A percentile compares a stretch with the other conserved stretches of the same genome.
These are phyloP conservation scores for Tiaroga cobitis DNA, from an alignment of 2,797 vertebrate species.

Conservation along the genomic window DNA sequence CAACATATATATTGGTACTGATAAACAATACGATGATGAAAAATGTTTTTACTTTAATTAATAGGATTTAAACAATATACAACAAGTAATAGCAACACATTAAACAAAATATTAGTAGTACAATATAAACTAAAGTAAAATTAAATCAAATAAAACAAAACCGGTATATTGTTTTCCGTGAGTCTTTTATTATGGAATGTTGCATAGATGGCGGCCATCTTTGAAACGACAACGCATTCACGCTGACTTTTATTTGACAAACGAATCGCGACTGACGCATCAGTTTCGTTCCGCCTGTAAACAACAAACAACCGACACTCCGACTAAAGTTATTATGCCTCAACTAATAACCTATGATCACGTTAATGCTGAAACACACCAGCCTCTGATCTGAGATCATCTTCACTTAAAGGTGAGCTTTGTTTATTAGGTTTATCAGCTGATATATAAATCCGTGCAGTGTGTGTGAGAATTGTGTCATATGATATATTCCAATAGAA, in stretches of 20 bases:
- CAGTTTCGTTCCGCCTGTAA: conserved; percentile 49
- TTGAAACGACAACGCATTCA: background rate
- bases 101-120: background rate
- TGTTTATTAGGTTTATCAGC: conserved; percentile 21
- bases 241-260: conserved; percentile 29
- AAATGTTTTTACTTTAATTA: background rate
- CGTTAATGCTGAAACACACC: background rate
- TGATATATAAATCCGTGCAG: background rate
- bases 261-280: conserved; percentile 25
- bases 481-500: background rate
- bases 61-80: background rate
- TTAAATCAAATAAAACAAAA: background rate
- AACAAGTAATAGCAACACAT: background rate
- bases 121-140: background rate
- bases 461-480: background rate
- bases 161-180: background rate
- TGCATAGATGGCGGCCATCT: background rate
- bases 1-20: background rate
- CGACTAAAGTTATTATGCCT: conserved; percentile 36
- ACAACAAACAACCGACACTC: conserved; percentile 1
- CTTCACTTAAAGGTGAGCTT: conserved; percentile 17
- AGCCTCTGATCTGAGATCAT: conserved; percentile 39
- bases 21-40: background rate
- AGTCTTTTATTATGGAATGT: conserved; percentile 51
- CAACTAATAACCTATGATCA: conserved; percentile 2